Conservation (phyloP, 2,797 vertebrate genomes). For the Hoplostethus atlanticus region DNA sequence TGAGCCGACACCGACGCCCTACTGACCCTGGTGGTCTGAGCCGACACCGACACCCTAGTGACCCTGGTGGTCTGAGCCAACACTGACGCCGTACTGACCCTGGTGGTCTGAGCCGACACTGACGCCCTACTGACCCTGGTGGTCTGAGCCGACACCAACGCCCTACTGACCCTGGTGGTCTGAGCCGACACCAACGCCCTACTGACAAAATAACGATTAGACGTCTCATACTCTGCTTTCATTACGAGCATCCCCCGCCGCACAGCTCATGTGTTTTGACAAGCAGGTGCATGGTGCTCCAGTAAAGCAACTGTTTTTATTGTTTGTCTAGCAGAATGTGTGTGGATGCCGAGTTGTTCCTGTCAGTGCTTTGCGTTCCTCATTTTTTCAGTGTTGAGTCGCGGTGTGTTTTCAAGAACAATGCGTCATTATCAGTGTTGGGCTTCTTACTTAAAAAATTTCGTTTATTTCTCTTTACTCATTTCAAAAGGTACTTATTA, state of each 20-base stretch:
- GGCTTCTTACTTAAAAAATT: no score
- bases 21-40: no score
- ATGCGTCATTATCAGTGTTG: not conserved
- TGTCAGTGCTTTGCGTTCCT: constrained; percentile 14
- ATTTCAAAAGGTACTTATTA: no score
- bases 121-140: no score
- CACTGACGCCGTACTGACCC: no score
- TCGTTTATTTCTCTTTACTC: no score
- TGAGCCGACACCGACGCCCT: no score
- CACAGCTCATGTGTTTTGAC: constrained; percentile 21
- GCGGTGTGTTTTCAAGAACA: not conserved
- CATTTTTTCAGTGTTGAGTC: not conserved
- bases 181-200: constrained; percentile 6
- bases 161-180: no score
- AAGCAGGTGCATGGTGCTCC: not conserved
- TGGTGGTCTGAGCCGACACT: no score
- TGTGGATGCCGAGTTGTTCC: not conserved
- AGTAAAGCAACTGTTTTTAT: constrained; percentile 4
- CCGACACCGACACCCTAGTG: no score
- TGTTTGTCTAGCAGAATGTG: not conserved
- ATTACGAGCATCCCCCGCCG: not conserved
- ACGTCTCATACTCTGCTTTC: constrained; percentile 16
- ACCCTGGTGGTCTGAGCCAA: no score
- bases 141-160: no score
- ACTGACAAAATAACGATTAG: constrained; percentile 21